These are phyloP conservation scores for Actias luna DNA, from an alignment of 2,888 invertebrate species.

Conservation along the genomic window DNA sequence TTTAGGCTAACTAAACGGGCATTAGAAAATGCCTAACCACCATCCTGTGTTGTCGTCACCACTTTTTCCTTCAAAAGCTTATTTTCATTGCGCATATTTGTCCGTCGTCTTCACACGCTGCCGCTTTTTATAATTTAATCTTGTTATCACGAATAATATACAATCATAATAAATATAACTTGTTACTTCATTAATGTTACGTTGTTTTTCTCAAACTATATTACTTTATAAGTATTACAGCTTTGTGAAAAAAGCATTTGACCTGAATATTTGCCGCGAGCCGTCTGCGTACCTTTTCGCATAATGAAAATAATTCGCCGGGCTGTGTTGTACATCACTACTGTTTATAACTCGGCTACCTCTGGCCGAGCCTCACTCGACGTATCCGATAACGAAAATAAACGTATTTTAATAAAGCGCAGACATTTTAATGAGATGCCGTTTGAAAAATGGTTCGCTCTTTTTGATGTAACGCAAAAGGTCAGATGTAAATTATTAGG, in stretches of 20 bases:
- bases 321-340: background rate
- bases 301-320: conserved; percentile 7
- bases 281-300: background rate
- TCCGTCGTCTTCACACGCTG: no score
- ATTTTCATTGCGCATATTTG: no score
- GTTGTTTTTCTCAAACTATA: no score
- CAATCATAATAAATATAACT: no score
- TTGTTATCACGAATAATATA: no score
- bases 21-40: no score
- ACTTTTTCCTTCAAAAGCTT: no score
- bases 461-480: background rate
- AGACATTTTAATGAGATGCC: conserved; percentile 3
- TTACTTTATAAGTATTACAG: background rate
- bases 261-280: background rate
- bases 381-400: conserved; percentile 3
- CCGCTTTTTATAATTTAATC: no score
- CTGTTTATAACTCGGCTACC: background rate
- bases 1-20: no score
- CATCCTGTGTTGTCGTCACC: no score
- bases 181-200: no score
- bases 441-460: background rate
- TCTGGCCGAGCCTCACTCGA: background rate
- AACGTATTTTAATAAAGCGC: background rate
- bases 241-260: background rate
- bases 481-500: background rate